Evolutionary conservation across 2,797 vertebrate species (phyloP).

Genomic region (Synanceia verrucosa): DNA sequence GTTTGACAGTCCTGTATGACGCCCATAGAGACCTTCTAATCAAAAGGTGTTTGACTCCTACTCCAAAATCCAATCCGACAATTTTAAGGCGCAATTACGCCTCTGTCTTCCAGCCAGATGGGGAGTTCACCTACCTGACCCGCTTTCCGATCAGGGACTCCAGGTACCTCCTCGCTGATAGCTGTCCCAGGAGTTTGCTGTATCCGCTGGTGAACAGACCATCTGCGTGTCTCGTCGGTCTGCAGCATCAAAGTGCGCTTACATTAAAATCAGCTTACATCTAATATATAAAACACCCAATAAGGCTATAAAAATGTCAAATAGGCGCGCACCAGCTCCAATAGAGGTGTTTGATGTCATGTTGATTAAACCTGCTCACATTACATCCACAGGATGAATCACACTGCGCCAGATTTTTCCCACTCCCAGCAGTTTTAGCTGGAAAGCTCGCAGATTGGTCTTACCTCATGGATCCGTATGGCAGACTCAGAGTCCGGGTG

Average conservation of each 20-base stretch:
- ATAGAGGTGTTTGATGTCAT: too few species aligned
- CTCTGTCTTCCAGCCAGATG: background rate
- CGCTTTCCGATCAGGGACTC: slow-evolving; percentile 95
- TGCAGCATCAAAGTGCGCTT: slow-evolving; percentile 56
- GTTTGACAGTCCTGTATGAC: background rate
- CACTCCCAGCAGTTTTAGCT: rapidly evolving
- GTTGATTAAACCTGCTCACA: background rate
- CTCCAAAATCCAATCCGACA: too few species aligned
- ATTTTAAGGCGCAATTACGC: too few species aligned
- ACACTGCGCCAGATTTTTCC: rapidly evolving
- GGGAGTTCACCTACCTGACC: slow-evolving; percentile 83
- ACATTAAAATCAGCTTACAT: background rate
- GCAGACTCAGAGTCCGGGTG: slow-evolving; percentile 86
- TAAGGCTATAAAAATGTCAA: background rate
- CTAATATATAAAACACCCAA: background rate
- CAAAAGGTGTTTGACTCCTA: too few species aligned
- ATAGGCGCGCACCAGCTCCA: background rate
- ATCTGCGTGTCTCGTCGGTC: slow-evolving; percentile 92
- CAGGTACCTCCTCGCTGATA: slow-evolving; percentile 93
- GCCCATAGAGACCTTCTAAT: too few species aligned
- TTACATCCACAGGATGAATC: background rate
- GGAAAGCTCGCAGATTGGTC: slow-evolving; percentile 30
- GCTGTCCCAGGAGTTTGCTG: slow-evolving; percentile 93
- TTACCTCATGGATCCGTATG: slow-evolving; percentile 87
- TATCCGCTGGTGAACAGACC: slow-evolving; percentile 95